Conservation (phyloP, 2,113 vertebrate species). For the Cariama cristata region DNA sequence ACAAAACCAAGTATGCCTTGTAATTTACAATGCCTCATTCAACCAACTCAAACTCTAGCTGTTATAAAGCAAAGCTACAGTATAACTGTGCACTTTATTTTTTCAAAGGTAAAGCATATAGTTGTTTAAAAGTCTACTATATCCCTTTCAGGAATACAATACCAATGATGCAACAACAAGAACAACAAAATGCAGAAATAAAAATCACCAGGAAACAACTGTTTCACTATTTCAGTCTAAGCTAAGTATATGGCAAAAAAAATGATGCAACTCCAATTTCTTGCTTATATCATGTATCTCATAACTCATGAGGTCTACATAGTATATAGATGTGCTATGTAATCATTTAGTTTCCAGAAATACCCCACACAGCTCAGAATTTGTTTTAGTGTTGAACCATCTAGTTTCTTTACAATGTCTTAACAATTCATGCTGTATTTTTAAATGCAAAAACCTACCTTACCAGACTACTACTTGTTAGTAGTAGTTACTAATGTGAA, state of each 20-base stretch:
- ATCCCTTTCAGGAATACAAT: not conserved
- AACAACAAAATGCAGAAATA: not conserved
- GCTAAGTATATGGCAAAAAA: not conserved
- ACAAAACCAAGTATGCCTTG: not conserved
- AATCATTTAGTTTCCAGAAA: not conserved
- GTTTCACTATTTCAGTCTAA: not conserved
- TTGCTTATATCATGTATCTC: not conserved
- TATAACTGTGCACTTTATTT: not conserved
- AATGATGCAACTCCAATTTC: not conserved
- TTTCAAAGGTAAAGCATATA: not conserved
- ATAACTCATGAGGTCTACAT: not conserved
- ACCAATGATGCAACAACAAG: not conserved
- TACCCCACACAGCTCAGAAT: not conserved
- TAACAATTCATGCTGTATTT: not conserved
- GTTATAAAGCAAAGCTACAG: not conserved
- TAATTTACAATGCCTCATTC: not conserved
- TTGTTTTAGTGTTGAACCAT: not conserved
- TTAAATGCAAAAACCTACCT: not conserved
- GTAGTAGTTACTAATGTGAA: not conserved
- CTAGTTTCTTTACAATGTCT: not conserved
- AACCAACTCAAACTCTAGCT: not conserved
- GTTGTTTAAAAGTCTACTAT: not conserved
- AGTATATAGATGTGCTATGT: not conserved
- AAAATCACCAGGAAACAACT: not conserved
- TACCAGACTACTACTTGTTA: not conserved